These are phyloP conservation scores for Trichonephila clavipes DNA, from an alignment of 1,140 invertebrate species.

Conservation along the genomic window DNA sequence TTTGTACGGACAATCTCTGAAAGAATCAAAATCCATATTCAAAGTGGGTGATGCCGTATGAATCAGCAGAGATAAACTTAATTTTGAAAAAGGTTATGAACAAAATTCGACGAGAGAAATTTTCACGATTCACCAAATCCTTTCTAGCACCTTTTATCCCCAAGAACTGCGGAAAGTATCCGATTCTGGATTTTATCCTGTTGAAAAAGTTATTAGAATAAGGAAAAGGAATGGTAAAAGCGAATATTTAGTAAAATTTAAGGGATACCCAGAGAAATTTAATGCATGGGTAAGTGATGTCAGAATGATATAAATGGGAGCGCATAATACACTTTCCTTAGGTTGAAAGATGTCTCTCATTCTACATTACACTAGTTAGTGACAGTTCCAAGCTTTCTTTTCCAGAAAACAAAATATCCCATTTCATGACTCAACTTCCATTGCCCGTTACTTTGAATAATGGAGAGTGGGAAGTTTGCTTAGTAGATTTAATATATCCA, in stretches of 20 bases:
- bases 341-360: too few species aligned
- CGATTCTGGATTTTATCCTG: not conserved
- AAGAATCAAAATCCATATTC: too few species aligned
- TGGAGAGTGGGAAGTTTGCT: too few species aligned
- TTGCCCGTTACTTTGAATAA: too few species aligned
- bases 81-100: slow-evolving; percentile 22
- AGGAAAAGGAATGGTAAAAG: not conserved
- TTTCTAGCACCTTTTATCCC: too few species aligned
- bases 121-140: not conserved
- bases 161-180: too few species aligned
- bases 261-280: not conserved
- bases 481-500: too few species aligned
- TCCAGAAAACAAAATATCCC: too few species aligned
- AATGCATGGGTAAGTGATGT: not conserved
- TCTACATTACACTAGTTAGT: not conserved
- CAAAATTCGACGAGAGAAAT: not conserved
- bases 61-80: not conserved
- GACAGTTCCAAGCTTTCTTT: not conserved
- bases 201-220: not conserved
- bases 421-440: not conserved
- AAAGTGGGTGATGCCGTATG: too few species aligned
- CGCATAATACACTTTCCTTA: too few species aligned
- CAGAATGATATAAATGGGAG: not conserved
- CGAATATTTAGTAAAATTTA: not conserved
- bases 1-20: too few species aligned